A percentile compares a stretch with the other conserved stretches of the same genome.
Conservation (phyloP, 2,888 invertebrate species). For the Drosophila maculinotata region DNA sequence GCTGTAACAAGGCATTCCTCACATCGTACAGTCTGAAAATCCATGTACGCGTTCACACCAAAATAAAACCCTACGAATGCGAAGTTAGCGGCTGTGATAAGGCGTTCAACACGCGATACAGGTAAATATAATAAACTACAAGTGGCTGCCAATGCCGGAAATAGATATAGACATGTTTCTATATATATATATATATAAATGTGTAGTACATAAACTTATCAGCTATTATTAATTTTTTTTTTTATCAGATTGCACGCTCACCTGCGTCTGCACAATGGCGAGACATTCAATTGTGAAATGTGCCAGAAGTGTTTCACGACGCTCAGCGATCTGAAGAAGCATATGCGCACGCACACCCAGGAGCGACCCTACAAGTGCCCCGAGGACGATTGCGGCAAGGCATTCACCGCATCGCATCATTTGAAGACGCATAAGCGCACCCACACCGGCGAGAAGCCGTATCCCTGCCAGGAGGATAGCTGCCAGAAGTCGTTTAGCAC, state of each 20-base stretch:
- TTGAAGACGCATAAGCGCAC: constrained; percentile 94
- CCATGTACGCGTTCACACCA: constrained; percentile 96
- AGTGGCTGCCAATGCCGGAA: background rate
- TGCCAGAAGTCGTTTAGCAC: constrained; percentile 93
- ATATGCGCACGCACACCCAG: constrained; percentile 95
- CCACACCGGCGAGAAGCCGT: constrained; percentile 91
- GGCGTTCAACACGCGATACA: constrained; percentile 97
- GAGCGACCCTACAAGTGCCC: constrained; percentile 95
- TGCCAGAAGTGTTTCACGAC: constrained; percentile 97
- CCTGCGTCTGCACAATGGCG: constrained; percentile 95
- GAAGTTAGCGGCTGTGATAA: constrained; percentile 93
- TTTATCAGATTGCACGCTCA: constrained; percentile 91
- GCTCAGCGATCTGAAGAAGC: constrained; percentile 96
- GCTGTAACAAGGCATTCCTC: constrained; percentile 96
- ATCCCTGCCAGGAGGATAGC: constrained; percentile 89
- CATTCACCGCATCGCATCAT: constrained; percentile 97
- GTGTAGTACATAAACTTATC: constrained; percentile 28
- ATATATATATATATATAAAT: too few relatives aligned
- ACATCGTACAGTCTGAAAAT: constrained; percentile 98
- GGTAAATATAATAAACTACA: constrained; percentile 86
- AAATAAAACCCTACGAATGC: constrained; percentile 96
- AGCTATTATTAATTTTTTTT: constrained; percentile 11
- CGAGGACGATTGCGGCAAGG: constrained; percentile 94
- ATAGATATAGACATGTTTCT: constrained; percentile 15
- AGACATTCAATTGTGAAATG: constrained; percentile 96